A percentile compares a stretch with the other conserved stretches of the same genome.
These are phyloP conservation scores for Parasteatoda tepidariorum DNA, from an alignment of 1,140 invertebrate species.

Conservation along the genomic window DNA sequence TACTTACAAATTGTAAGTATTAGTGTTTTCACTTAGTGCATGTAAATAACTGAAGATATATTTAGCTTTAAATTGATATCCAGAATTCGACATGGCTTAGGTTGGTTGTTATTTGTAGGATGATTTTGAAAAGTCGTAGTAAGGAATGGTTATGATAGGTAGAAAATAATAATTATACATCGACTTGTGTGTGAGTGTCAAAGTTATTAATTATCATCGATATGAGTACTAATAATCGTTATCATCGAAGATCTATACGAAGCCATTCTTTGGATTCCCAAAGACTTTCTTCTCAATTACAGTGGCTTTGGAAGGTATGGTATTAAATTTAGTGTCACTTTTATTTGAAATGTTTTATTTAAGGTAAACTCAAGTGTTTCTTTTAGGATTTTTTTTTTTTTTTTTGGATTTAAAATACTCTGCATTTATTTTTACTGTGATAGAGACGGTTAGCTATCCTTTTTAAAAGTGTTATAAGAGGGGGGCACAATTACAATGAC, in stretches of 20 bases:
- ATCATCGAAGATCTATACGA: slow-evolving; percentile 6
- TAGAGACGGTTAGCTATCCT: no score
- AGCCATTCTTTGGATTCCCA: slow-evolving; percentile 50
- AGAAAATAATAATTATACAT: neutral
- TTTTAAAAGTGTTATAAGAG: no score
- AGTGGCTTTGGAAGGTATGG: slow-evolving; percentile 46
- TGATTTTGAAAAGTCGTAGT: no score
- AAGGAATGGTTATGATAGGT: neutral
- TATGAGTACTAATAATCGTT: neutral
- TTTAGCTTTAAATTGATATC: neutral
- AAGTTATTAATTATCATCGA: neutral
- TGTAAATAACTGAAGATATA: no score
- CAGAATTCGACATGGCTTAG: neutral
- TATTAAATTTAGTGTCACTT: neutral
- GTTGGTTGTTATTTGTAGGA: no score
- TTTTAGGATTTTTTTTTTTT: no score
- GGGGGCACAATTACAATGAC: no score
- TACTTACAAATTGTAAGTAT: neutral
- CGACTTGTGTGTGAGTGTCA: neutral
- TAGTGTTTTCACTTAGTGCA: neutral
- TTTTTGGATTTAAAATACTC: no score
- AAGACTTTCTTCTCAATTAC: slow-evolving; percentile 22
- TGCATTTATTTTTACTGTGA: no score
- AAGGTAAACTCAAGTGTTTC: no score
- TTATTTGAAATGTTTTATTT: no score